Base-by-base conservation (phyloP, 92 coral and sea anemone species). In the Parazoanthus atlanticus region DNA sequence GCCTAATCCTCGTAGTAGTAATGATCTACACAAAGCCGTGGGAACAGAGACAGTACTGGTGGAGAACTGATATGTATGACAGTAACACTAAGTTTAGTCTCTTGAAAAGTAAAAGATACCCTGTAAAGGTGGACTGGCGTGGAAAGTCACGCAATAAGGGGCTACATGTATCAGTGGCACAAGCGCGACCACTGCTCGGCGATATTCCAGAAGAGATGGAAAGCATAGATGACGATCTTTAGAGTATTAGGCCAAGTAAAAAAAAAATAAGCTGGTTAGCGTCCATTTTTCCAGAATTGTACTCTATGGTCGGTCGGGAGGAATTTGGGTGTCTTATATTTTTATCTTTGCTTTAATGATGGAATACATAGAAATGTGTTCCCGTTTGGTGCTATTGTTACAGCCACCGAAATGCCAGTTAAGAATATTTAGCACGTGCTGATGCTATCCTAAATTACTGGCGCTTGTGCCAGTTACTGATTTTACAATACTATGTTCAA, bases 21-120 rank as follows among this genome's bases (percentile, higher is more conserved):
- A 86, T 97, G 92, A 5, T 94, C 11, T 95, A 97, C 69, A 94
- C 98, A 5, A 93, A 90, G 86, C 98, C 96, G 0, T 97, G 99
- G 97, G 90, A 92, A 84, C 93, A 95, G 74, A 92, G 98, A 67
- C 97, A 97, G 58, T 92, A 95, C 58, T 97, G 95, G 94, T 91
- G 98, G 97, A 90, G 93, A 80, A 89, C 89, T 34, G 96, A 97
- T 23, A 73, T 92, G 8, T 93, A 93, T 31, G 91, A 95, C 40
- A 97, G 98, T 71, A 97, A 97, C 88, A 85, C 97, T 25, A 93
- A 93, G 36, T 97, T 97, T 81, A 95, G 93, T 88, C 58, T 97
- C 84, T 86, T 95, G 47, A 97, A 94, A 78, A 85, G 85, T 33
- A 93, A 88, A 75, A 90, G 94, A 30, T 79, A 88, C 74, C 90